Evolutionary conservation across 2,888 invertebrate genomes (phyloP).

Genomic region (Heliconius sara): DNA sequence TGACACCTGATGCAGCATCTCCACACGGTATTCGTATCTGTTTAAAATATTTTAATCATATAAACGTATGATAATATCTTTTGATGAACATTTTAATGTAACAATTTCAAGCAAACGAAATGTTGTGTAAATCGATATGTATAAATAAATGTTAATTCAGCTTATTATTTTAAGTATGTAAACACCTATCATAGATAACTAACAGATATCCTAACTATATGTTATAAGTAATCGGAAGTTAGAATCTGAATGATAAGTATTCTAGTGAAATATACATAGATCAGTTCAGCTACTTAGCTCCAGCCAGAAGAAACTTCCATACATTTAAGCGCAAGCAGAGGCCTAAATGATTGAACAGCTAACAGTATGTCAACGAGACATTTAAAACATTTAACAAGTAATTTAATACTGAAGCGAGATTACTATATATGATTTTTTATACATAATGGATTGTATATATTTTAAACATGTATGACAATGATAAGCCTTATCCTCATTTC

Average conservation of each 20-base stretch:
- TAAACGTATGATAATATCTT: no score
- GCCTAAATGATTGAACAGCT: constrained; percentile 37
- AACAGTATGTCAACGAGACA: constrained; percentile 26
- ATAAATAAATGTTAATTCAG: neutral
- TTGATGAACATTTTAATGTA: neutral
- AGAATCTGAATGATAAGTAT: constrained; percentile 15
- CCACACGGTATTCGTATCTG: constrained; percentile 96
- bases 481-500: constrained; percentile 32
- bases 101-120: neutral
- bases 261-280: constrained; percentile 18
- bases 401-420: constrained; percentile 24
- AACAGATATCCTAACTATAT: neutral
- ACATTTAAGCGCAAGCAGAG: constrained; percentile 46
- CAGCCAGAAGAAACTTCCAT: constrained; percentile 46
- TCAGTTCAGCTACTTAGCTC: constrained; percentile 43
- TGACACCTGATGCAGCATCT: constrained; percentile 96
- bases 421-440: constrained; percentile 26
- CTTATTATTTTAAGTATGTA: neutral
- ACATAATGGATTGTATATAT: constrained; percentile 13
- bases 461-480: constrained; percentile 27
- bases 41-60: neutral
- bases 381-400: constrained; percentile 22
- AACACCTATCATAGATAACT: neutral
- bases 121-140: neutral
- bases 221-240: neutral